phyloP scores from a whole-genome alignment of 2,797 vertebrate genomes.

The Sebastes nivosus region DNA sequence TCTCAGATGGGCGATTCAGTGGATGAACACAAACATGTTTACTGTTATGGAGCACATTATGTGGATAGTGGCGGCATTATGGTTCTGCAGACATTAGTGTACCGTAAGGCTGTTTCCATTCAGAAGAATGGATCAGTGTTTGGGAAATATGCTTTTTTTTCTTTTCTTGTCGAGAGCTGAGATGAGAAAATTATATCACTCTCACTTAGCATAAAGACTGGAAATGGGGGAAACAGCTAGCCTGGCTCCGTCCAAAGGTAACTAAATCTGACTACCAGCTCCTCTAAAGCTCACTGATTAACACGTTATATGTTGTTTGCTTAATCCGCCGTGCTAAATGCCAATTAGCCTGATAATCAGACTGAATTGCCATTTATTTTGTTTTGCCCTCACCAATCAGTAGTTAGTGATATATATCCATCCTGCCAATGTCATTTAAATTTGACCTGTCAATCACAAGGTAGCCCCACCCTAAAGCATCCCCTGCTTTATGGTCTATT shows the following conservation, averaged over 20 bases:
- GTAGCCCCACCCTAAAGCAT: too few relatives aligned
- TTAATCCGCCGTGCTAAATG: background rate
- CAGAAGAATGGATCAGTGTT: background rate
- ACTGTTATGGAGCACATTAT: background rate
- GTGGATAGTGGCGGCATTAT: background rate
- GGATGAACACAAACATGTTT: constrained; percentile 27
- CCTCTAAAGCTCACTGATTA: background rate
- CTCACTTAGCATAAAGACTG: background rate
- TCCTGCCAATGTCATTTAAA: background rate
- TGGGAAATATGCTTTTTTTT: background rate
- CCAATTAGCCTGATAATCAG: background rate
- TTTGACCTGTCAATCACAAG: background rate
- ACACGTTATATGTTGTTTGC: background rate
- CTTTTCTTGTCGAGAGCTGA: background rate
- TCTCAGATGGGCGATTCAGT: constrained; percentile 23
- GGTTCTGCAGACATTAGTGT: background rate
- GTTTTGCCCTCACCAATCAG: background rate
- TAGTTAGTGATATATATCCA: background rate
- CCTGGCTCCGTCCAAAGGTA: background rate
- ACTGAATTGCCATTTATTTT: background rate
- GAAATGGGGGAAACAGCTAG: background rate
- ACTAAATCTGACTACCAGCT: background rate
- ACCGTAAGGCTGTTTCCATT: background rate
- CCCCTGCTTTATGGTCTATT: too few relatives aligned
- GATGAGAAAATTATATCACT: background rate